Evolutionary conservation across 1,140 invertebrate genomes (phyloP).

Genomic region (Drosophila pallidifrons): DNA sequence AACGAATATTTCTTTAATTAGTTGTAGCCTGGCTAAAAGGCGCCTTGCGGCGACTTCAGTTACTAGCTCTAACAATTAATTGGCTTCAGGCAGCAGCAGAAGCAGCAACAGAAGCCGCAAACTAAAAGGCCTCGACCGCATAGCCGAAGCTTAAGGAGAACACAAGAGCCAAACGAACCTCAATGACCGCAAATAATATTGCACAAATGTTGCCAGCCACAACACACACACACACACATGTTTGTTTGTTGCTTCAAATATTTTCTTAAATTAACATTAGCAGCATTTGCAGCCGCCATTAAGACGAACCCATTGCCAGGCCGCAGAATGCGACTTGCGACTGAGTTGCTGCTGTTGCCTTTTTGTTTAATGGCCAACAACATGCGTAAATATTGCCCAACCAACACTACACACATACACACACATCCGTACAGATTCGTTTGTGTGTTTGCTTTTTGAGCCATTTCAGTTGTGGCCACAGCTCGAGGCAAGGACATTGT

Average conservation of each 20-base stretch:
- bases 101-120: conserved; percentile 26
- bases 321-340: conserved; percentile 48
- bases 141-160: neutral
- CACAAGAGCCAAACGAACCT: conserved; percentile 37
- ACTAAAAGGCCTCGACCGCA: conserved; percentile 38
- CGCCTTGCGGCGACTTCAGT: conserved; percentile 2
- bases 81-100: conserved; percentile 38
- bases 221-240: conserved; percentile 24
- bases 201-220: conserved; percentile 71
- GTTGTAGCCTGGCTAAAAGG: conserved; percentile 37
- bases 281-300: conserved; percentile 76
- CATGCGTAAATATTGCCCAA: conserved; percentile 37
- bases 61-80: conserved; percentile 39
- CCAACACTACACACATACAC: neutral
- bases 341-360: conserved; percentile 39
- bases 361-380: conserved; percentile 53
- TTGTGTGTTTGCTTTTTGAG: conserved; percentile 42
- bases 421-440: neutral
- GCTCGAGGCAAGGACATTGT: conserved; percentile 56
- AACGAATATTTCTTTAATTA: conserved; percentile 78
- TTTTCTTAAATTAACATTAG: conserved; percentile 84
- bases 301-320: conserved; percentile 55
- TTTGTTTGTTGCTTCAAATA: conserved; percentile 31
- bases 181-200: conserved; percentile 79
- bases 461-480: conserved; percentile 57